Conservation (phyloP, 2,888 invertebrate species). For the Enoplolaimus lenunculus region DNA sequence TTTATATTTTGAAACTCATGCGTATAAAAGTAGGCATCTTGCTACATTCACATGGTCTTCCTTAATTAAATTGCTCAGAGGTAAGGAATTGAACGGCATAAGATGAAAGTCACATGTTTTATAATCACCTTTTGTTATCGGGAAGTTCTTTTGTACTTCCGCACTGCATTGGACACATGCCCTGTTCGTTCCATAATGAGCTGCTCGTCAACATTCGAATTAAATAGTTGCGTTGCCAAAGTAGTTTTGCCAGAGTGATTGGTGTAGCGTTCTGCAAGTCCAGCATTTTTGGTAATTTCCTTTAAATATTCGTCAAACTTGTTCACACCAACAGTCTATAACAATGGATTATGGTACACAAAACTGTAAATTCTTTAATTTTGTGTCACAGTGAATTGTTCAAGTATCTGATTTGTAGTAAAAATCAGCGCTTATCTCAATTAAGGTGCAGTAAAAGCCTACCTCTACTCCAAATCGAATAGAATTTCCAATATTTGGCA, state of each 20-base stretch:
- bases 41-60: too few species aligned
- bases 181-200: neutral
- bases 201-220: slow-evolving; percentile 4
- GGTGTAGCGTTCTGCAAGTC: neutral
- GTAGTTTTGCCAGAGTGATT: slow-evolving; percentile 7
- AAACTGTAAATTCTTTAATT: too few species aligned
- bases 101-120: neutral
- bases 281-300: neutral
- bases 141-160: slow-evolving; percentile 3
- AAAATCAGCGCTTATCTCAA: too few species aligned
- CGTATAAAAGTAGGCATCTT: too few species aligned
- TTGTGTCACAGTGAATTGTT: too few species aligned
- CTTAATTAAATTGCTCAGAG: too few species aligned
- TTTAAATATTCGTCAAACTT: neutral
- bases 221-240: neutral
- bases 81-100: too few species aligned
- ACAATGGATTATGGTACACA: too few species aligned
- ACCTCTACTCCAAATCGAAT: neutral
- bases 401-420: too few species aligned
- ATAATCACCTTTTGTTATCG: neutral
- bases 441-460: too few species aligned
- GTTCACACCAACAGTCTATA: neutral
- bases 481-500: slow-evolving; percentile 1
- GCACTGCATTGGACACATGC: neutral
- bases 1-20: too few species aligned